These are phyloP conservation scores for Neopelma chrysocephalum DNA, from an alignment of 2,797 vertebrate genomes.

Conservation along the genomic window DNA sequence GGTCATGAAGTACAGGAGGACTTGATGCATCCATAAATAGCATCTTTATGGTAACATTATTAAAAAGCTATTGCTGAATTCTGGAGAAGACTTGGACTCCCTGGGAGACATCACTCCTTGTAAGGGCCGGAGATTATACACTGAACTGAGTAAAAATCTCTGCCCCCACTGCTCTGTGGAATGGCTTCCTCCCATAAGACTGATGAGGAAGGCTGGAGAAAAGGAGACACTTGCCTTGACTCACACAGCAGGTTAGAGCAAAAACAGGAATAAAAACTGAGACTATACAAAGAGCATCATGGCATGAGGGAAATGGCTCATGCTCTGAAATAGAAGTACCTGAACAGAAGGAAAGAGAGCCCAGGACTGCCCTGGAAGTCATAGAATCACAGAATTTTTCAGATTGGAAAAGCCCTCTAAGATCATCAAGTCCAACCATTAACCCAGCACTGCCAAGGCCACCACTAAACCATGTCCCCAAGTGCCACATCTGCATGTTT, in stretches of 20 bases:
- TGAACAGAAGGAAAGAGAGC: background rate
- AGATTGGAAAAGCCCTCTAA: background rate
- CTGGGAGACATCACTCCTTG: background rate
- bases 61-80: background rate
- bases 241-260: background rate
- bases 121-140: background rate
- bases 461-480: background rate
- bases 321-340: background rate
- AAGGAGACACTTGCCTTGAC: background rate
- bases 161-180: background rate
- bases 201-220: background rate
- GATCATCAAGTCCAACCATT: background rate
- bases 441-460: background rate
- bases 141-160: background rate
- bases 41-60: background rate
- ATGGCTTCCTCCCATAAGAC: background rate
- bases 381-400: background rate
- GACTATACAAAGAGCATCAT: accelerated
- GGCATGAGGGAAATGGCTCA: background rate
- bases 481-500: background rate
- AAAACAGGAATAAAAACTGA: background rate
- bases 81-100: background rate
- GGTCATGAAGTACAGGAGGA: background rate
- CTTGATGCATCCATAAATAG: background rate
- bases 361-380: background rate